Base-by-base conservation (phyloP, 2,888 invertebrate genomes). In the Alsophila aescularia region DNA sequence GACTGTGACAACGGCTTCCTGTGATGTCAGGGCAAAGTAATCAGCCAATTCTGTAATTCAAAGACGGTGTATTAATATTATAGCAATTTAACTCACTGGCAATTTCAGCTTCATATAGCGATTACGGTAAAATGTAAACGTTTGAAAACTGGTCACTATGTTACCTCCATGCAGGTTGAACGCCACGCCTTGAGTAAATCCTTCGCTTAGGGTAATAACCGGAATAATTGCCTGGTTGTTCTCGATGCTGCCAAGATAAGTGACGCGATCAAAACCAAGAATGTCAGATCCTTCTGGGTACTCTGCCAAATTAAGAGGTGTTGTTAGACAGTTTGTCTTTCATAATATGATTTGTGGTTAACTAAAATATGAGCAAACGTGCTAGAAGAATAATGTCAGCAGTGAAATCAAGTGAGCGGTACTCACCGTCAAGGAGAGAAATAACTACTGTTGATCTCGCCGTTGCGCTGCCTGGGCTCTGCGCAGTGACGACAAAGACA, bases 131-230 rank as follows among this genome's bases (percentile, higher is more conserved):
- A n/a, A n/a, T 29, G 14, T 2, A 18, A 18, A 4, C 5, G 18
- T 18, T 18, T n/a, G 9, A 8, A 15, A 3, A 0, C n/a, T 8
- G n/a, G n/a, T n/a, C 5, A 31, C n/a, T 10, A n/a, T 45, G 41
- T 45, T 61, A 75, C 77, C 73, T 64, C 75, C 76, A 3, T 57
- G 52, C 51, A 75, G 39, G 0, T 44, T 35, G 36, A 73, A 73
- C n/a, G 35, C 8, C 1, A 77, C 74, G 18, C 58, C 52, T 8
- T 56, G 10, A 7, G 56, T 56, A 47, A 63, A 71, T 36, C 73
- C 77, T 45, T 70, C 67, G 7, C 24, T 62, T 7, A 77, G 64
- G 16, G 58, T 60, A 18, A 77, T 72, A 2, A 62, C 42, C 16
- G 59, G 53, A 39, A 74, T 49, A n/a, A 43, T 51, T 9, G 65